A percentile compares a stretch with the other conserved stretches of the same genome.
phyloP scores from a whole-genome alignment of 1,140 invertebrate species.

The Papilio xuthus region DNA sequence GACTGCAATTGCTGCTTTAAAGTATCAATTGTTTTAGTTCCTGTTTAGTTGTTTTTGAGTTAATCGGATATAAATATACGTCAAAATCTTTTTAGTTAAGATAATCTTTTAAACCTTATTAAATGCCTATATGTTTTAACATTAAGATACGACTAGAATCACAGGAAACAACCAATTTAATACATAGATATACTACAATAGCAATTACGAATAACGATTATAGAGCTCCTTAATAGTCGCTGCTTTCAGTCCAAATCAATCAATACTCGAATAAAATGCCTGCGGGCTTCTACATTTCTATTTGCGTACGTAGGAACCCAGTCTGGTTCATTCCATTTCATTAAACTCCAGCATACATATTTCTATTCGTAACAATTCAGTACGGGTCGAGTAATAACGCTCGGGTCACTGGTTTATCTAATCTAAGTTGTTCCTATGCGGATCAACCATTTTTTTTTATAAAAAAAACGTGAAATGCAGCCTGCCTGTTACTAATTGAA shows the following conservation, averaged over 20 bases:
- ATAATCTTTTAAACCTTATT: too few relatives aligned
- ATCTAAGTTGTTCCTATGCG: neutral
- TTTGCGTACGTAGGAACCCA: neutral
- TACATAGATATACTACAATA: neutral
- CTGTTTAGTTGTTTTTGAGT: neutral
- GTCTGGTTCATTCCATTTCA: constrained; percentile 8
- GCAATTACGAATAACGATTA: too few relatives aligned
- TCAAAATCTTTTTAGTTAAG: too few relatives aligned
- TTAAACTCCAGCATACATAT: neutral
- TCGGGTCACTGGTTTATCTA: constrained; percentile 11
- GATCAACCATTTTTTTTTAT: neutral
- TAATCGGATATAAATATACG: neutral
- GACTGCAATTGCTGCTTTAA: neutral
- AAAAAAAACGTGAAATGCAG: neutral
- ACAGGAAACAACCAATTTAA: neutral
- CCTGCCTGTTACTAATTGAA: too few relatives aligned
- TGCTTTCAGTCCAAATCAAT: neutral
- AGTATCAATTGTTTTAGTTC: neutral
- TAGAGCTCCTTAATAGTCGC: neutral
- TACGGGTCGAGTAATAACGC: neutral
- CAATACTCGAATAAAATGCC: neutral
- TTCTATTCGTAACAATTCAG: neutral
- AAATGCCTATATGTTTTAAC: too few relatives aligned
- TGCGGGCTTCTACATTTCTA: constrained; percentile 10
- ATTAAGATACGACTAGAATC: neutral